Percentiles rank a stretch among this genome's conserved stretches.
These are phyloP conservation scores for Tetranychus piercei DNA, from an alignment of 2,888 invertebrate genomes.

Conservation along the genomic window DNA sequence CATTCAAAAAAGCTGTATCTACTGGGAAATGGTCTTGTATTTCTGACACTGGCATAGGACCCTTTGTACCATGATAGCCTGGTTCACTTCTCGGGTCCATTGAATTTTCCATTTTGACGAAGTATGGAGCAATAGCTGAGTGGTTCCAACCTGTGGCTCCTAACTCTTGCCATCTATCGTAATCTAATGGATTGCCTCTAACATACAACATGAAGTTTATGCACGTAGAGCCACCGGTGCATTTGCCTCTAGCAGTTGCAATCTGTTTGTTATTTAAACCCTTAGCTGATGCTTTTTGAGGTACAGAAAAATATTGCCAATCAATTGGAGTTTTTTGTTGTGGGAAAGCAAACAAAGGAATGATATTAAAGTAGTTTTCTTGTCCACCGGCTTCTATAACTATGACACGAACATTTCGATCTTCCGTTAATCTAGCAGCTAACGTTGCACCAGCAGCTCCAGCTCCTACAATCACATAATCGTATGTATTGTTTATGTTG, in stretches of 20 bases:
- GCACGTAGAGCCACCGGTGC: conserved; percentile 38
- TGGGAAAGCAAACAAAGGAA: conserved; percentile 27
- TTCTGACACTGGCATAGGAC: background rate
- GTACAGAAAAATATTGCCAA: conserved; percentile 79
- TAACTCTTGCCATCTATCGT: conserved; percentile 60
- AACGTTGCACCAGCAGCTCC: conserved; percentile 71
- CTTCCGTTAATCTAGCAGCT: conserved; percentile 47
- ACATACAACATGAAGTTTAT: conserved; percentile 78
- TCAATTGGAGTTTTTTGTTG: conserved; percentile 40
- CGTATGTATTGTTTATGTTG: background rate
- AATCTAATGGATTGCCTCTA: conserved; percentile 65
- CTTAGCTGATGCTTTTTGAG: conserved; percentile 37
- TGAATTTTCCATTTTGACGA: conserved; percentile 24
- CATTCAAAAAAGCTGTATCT: background rate
- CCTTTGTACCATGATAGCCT: background rate
- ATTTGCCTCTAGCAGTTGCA: conserved; percentile 61
- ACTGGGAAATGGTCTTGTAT: background rate
- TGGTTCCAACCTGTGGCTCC: conserved; percentile 69
- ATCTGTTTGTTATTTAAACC: conserved; percentile 15
- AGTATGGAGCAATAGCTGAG: conserved; percentile 24
- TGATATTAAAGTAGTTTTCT: conserved; percentile 28
- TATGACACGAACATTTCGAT: conserved; percentile 27
- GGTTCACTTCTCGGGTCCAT: background rate
- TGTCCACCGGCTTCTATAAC: conserved; percentile 29
- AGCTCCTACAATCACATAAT: conserved; percentile 43